These are phyloP conservation scores for Heliangelus exortis DNA, from an alignment of 2,797 vertebrate species.

Conservation along the genomic window DNA sequence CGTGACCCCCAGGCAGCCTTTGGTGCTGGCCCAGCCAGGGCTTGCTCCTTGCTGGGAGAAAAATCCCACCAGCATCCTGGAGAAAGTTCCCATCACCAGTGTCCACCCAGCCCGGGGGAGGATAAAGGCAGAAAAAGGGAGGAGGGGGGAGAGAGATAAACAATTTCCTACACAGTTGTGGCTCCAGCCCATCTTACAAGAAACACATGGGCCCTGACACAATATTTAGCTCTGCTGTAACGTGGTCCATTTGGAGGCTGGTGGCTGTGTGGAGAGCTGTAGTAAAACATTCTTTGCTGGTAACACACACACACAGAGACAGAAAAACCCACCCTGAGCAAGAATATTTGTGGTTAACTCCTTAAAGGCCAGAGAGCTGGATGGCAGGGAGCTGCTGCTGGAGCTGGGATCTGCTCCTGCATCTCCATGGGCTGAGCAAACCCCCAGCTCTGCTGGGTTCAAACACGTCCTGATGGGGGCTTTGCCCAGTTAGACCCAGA, in stretches of 20 bases:
- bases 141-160: conserved; percentile 65
- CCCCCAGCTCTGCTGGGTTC: neutral
- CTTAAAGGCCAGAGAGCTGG: neutral
- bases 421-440: neutral
- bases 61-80: accelerated
- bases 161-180: conserved; percentile 65
- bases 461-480: accelerated
- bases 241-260: conserved; percentile 81
- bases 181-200: conserved; percentile 73
- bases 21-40: neutral
- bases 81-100: neutral
- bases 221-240: conserved; percentile 73
- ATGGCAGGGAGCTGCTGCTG: neutral
- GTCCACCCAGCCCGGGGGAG: neutral
- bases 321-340: conserved; percentile 9
- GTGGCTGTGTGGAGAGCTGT: conserved; percentile 77
- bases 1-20: accelerated
- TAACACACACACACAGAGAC: conserved; percentile 9
- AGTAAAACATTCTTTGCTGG: conserved; percentile 74
- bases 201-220: conserved; percentile 81
- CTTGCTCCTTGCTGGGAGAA: neutral
- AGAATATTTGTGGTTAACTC: conserved; percentile 63
- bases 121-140: conserved; percentile 27
- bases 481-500: neutral
- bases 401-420: neutral